Conservation (phyloP, 92 coral and sea anemone species). For the Epizoanthus rinbou region DNA sequence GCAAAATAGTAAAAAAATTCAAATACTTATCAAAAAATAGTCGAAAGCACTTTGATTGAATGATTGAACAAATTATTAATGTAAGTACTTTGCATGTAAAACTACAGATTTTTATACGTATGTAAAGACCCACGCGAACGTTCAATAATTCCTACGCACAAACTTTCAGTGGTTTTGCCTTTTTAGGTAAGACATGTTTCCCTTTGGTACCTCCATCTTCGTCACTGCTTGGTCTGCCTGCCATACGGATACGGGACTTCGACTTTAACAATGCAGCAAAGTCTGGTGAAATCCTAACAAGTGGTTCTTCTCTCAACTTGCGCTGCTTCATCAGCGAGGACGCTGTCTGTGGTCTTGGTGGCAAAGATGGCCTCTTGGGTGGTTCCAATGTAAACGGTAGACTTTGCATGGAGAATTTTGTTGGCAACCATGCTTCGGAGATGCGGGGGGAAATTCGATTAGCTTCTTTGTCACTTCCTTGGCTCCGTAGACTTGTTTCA, state of each 20-base stretch:
- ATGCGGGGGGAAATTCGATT: constrained; percentile 57
- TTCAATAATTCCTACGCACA: not conserved
- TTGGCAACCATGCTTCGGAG: constrained; percentile 63
- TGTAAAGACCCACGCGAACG: no score
- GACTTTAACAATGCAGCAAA: constrained; percentile 35
- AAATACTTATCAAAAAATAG: no score
- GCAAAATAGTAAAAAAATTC: no score
- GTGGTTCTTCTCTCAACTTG: constrained; percentile 22
- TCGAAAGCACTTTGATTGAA: no score
- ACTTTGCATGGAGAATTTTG: constrained; percentile 38
- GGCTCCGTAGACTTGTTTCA: constrained; percentile 61
- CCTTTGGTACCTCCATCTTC: no score
- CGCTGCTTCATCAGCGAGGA: constrained; percentile 5
- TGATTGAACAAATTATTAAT: no score
- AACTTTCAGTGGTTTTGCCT: constrained; percentile 19
- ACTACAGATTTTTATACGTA: no score
- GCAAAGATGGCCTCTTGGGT: not conserved
- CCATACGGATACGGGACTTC: constrained; percentile 27
- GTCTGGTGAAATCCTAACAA: constrained; percentile 43
- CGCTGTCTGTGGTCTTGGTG: constrained; percentile 37
- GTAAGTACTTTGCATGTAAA: no score
- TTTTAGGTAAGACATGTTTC: not conserved
- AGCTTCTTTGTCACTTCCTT: constrained; percentile 49
- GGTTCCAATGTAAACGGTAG: constrained; percentile 1
- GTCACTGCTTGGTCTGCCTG: not conserved